These are phyloP conservation scores for Celastrina argiolus DNA, from an alignment of 2,888 invertebrate species.

Conservation along the genomic window DNA sequence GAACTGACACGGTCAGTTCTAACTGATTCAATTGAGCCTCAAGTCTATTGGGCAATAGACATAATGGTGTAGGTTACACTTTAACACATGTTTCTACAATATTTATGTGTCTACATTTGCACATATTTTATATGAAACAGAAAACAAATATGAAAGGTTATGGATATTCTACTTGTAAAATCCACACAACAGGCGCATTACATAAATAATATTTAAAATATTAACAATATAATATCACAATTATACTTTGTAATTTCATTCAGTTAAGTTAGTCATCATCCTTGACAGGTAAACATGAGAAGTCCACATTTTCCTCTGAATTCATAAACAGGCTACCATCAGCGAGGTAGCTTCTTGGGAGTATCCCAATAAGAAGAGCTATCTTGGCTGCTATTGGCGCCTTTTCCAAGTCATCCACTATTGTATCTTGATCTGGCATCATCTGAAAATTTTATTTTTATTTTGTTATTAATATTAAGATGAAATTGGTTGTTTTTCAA, in stretches of 20 bases:
- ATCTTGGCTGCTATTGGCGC: slow-evolving; percentile 77
- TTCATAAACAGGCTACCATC: slow-evolving; percentile 48
- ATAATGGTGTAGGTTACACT: too few species aligned
- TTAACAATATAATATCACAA: slow-evolving; percentile 19
- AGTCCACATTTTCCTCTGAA: background rate
- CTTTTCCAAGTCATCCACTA: slow-evolving; percentile 68
- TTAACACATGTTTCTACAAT: too few species aligned
- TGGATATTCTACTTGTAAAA: background rate
- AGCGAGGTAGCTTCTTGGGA: slow-evolving; percentile 65
- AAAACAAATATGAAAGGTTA: too few species aligned
- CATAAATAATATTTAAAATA: slow-evolving; percentile 17
- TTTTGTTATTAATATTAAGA: background rate
- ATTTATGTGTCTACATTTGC: too few species aligned
- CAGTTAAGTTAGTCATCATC: background rate
- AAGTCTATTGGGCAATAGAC: too few species aligned
- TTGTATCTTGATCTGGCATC: slow-evolving; percentile 87
- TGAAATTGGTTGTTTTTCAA: too few species aligned
- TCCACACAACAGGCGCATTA: background rate
- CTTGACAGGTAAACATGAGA: slow-evolving; percentile 1
- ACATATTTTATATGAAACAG: too few species aligned
- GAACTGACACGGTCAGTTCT: too few species aligned
- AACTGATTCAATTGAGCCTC: too few species aligned
- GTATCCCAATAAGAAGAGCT: slow-evolving; percentile 74
- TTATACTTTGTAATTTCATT: slow-evolving; percentile 16
- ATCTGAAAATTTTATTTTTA: slow-evolving; percentile 64